phyloP scores from a whole-genome alignment of 2,888 invertebrate species.

The Tenthredo livida region DNA sequence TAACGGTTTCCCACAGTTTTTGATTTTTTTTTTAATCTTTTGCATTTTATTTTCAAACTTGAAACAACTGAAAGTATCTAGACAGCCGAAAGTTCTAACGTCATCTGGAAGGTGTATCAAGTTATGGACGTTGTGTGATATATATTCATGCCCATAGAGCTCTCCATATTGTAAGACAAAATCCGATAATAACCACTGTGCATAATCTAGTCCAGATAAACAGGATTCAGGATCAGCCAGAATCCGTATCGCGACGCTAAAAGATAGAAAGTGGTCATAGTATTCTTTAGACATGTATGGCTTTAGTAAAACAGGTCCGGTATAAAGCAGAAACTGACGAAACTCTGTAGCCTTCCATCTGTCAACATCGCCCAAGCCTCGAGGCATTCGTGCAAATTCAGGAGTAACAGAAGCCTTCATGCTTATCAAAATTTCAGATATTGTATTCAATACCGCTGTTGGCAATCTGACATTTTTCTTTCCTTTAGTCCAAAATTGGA shows the following conservation, averaged over 20 bases:
- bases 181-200: not conserved
- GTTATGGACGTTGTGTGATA: not conserved
- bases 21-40: not conserved
- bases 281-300: not conserved
- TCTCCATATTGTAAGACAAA: not conserved
- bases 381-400: no score
- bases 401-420: no score
- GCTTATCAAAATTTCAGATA: no score
- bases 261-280: not conserved
- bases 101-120: not conserved
- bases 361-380: not conserved
- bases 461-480: no score
- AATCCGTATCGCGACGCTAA: not conserved
- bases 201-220: not conserved
- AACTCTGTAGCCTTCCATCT: conserved; percentile 11
- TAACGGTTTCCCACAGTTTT: not conserved
- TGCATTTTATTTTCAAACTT: not conserved
- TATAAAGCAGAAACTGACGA: conserved; percentile 15
- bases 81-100: not conserved
- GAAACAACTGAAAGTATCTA: not conserved
- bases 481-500: no score
- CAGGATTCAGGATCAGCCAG: not conserved
- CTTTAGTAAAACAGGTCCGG: not conserved
- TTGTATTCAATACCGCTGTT: no score
- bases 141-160: not conserved